Base-by-base conservation (phyloP, 1,140 invertebrate genomes). In the Drosophila nebulosa region DNA sequence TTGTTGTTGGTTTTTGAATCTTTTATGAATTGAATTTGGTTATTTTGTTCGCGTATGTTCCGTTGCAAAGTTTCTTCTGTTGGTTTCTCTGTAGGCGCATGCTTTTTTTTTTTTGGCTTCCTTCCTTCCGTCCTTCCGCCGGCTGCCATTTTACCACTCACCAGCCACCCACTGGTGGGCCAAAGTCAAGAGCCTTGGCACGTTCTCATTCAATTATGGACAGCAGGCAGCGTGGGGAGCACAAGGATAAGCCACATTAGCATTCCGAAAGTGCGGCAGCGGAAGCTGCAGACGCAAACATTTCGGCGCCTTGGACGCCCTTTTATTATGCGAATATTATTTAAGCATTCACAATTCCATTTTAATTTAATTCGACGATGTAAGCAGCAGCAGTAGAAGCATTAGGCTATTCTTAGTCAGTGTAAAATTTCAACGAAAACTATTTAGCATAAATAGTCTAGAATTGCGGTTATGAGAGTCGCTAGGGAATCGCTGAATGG, bases 401-500 rank as follows among this genome's bases (percentile, higher is more conserved):
- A 62, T 51, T 61, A 61, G n/a, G 4, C 39, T 21, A 46, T 63
- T 69, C 56, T 35, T 46, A 50, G 60, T 65, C 51, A 64, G 51
- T 63, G 55, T 69, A 69, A 72, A 81, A 72, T 78, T 78, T 75
- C 62, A 52, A 65, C 61, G 30, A 68, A 71, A 88, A 88, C 78
- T 88, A 88, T 89, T 88, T 88, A 89, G 79, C 83, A 88, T 88
- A 88, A 88, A 88, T 83, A 88, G 75, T 88, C 83, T 80, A 74
- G 53, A 62, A 55, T 65, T 81, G 66, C 67, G 77, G 77, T 79
- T 58, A 73, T 69, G 64, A 64, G 39, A 62, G 78, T 64, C 78
- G 39, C 69, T 39, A 26, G 80, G 80, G 80, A 84, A 85, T 77
- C 60, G 60, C 32, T 30, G 61, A 51, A 61, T 53, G 50, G 64